Evolutionary conservation across 1,140 invertebrate genomes (phyloP), one percentile per base, ranked within the genome.

Genomic region (Apis laboriosa): DNA sequence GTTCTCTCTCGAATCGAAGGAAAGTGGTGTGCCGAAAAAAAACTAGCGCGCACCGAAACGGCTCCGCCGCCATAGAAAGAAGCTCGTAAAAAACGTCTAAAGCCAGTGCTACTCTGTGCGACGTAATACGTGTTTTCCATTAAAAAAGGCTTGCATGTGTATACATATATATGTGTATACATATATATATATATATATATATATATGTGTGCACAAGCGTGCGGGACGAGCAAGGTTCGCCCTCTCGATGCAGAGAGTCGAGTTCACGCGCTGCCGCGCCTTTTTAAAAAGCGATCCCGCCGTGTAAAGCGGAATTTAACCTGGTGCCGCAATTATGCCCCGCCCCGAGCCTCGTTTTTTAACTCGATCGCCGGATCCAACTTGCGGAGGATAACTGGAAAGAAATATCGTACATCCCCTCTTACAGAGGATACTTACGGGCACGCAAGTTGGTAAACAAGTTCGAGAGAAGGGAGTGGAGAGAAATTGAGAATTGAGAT

Each of bases 81-180:
- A 70, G 82, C 78, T 87, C 76, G 84, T 90, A 88, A 90, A 89
- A 88, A 81, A 89, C 79, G 86, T 83, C 74, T 85, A 34, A 34
- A 34, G 74, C 51, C 51, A 13, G 74, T 63, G 67, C 70, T 81
- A 84, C 81, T 84, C 85, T 88, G 73, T n/a, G 61, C 56, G 34
- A 63, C 61, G 84, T 80, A 78, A 86, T 88, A 77, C 78, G 61
- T 68, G 78, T 66, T 63, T 88, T 73, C 84, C 74, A 87, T 88
- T 87, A 87, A 87, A 84, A 78, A 34, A 34, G 72, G 55, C 28
- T 61, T 43, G n/a, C n/a, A n/a, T n/a, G n/a, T n/a, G n/a, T n/a
- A n/a, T n/a, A n/a, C n/a, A n/a, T n/a, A n/a, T n/a, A n/a, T n/a
- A n/a, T n/a, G n/a, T n/a, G n/a, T n/a, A n/a, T n/a, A n/a, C n/a